Evolutionary conservation across 2,888 invertebrate genomes (phyloP), one percentile per base, ranked within the genome.

Genomic region (Microctonus brassicae): DNA sequence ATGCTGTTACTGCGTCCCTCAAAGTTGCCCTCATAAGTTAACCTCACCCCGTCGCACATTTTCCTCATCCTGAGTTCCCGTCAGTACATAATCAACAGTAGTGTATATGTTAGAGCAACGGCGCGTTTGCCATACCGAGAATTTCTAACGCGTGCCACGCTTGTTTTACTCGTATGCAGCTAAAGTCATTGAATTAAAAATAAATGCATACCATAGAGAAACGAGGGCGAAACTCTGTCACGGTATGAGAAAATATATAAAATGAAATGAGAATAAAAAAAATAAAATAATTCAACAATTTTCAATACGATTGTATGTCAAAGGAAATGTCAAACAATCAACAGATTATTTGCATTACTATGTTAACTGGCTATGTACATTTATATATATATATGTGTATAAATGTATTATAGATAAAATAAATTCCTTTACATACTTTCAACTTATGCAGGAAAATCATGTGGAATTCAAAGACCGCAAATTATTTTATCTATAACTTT

Each of bases 1-100:
- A 87, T 85, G 83, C 82, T 83, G 86, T 86, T 87, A 86, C 82
- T 68, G 73, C 74, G 74, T 77, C 77, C 77, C 82, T 79, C 79
- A 80, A 85, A 86, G 80, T 86, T 86, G 77, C 80, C 81, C 80
- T 62, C 80, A 81, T 82, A 84, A 86, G 83, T 86, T 86, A 83
- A 79, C 47, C 42, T 20, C 52, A 13, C 57, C 39, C 57, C 26
- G 24, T 26, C 65, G 13, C 34, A 11, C 58, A n/a, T 34, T 24
- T 52, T 36, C 53, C 26, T 52, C 57, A 3, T 53, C 52, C 55
- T 52, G 36, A 63, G 11, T 53, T 55, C 13, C 26, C 47, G 34
- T 39, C 52, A 33, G 42, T 53, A 24, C 39, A 62, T 61, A 57
- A 52, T 53, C 53, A 64, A 67, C 52, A 68, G 39, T 39, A 20